These are phyloP conservation scores for Cryptosula pallasiana DNA, from an alignment of 2,888 invertebrate species.

Conservation along the genomic window DNA sequence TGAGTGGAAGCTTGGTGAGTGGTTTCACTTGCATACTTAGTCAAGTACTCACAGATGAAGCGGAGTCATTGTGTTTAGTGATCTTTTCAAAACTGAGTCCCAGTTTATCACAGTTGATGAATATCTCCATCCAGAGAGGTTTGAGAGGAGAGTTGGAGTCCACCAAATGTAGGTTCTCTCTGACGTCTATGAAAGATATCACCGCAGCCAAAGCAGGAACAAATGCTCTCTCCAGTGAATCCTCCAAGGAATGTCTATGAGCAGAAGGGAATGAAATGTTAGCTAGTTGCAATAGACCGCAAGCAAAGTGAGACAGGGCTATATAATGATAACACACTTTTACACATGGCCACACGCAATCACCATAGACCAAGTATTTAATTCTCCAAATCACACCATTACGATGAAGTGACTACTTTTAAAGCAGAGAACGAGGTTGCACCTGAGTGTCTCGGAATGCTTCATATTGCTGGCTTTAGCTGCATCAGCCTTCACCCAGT, in stretches of 20 bases:
- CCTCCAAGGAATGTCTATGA: conserved; percentile 15
- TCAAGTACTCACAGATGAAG: not conserved
- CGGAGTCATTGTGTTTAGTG: not conserved
- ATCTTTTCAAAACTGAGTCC: not conserved
- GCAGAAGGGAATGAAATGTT: too few relatives aligned
- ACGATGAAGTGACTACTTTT: too few relatives aligned
- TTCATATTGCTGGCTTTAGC: conserved; percentile 22
- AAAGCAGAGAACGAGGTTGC: too few relatives aligned
- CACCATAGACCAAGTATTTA: too few relatives aligned
- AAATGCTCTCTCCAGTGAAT: conserved; percentile 18
- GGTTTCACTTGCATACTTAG: too few relatives aligned
- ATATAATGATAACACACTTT: too few relatives aligned
- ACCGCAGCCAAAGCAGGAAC: conserved; percentile 15
- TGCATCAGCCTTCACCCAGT: conserved; percentile 22
- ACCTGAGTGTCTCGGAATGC: conserved; percentile 20
- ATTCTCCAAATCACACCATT: too few relatives aligned
- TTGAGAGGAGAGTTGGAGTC: not conserved
- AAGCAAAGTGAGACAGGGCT: too few relatives aligned
- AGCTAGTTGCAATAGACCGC: too few relatives aligned
- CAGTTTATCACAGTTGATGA: conserved; percentile 3
- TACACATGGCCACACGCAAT: too few relatives aligned
- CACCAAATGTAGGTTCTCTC: not conserved
- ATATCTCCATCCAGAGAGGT: conserved; percentile 5
- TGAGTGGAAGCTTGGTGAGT: too few relatives aligned
- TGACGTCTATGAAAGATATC: conserved; percentile 12